Conservation (phyloP, 2,888 invertebrate genomes). For the Priocnemis perturbator region DNA sequence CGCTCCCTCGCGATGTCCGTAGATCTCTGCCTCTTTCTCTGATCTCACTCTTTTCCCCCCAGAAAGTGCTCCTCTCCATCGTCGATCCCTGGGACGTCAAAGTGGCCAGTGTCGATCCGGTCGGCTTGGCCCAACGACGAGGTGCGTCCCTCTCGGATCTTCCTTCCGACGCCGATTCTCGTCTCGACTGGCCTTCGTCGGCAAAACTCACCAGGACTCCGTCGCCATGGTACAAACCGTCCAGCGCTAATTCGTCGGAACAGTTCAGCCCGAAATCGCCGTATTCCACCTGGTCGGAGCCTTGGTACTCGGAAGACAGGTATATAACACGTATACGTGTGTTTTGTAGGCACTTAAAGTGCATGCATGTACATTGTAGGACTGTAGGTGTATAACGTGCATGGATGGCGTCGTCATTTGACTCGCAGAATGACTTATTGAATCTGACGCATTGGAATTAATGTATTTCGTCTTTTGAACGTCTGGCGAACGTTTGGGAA, state of each 20-base stretch:
- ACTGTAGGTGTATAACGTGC: too few species aligned
- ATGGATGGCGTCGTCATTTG: too few species aligned
- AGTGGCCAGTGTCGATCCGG: constrained; percentile 71
- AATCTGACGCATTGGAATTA: too few species aligned
- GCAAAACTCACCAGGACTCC: constrained; percentile 56
- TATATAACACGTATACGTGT: too few species aligned
- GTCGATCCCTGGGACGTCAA: constrained; percentile 72
- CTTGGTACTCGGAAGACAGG: constrained; percentile 28
- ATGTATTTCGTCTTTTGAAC: too few species aligned
- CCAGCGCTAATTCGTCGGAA: constrained; percentile 18
- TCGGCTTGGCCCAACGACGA: constrained; percentile 64
- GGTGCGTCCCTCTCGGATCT: constrained; percentile 58
- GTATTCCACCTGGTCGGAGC: constrained; percentile 25
- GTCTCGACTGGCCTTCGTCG: constrained; percentile 26
- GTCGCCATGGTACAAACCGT: constrained; percentile 72
- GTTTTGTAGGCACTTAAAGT: too few species aligned
- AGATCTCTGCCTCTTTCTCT: neutral
- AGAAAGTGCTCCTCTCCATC: constrained; percentile 68
- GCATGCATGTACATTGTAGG: too few species aligned
- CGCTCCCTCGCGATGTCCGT: constrained; percentile 6
- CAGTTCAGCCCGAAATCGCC: constrained; percentile 10
- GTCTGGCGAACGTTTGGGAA: too few species aligned
- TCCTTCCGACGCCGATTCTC: constrained; percentile 21
- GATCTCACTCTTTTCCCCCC: constrained; percentile 5
- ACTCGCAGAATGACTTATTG: too few species aligned